Percentiles rank a stretch among this genome's conserved stretches.
Evolutionary conservation across 2,888 invertebrate genomes (phyloP).

Genomic region (Callosobruchus maculatus): DNA sequence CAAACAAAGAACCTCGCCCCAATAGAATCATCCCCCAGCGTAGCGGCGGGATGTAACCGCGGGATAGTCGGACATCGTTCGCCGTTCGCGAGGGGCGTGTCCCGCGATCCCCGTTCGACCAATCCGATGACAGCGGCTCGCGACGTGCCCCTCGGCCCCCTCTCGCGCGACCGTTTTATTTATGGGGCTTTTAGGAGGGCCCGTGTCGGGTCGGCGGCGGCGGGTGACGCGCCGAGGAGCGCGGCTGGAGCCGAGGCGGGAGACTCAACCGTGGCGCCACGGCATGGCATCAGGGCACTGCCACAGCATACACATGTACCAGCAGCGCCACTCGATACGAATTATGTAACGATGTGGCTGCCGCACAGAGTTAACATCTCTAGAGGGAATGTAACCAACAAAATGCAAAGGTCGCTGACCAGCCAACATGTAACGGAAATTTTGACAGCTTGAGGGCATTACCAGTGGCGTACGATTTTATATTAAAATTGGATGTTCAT

Average conservation of each 20-base stretch:
- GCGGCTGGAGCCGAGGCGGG: neutral
- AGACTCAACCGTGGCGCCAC: neutral
- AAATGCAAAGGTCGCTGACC: too few relatives aligned
- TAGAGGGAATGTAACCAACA: too few relatives aligned
- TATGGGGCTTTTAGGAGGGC: constrained; percentile 40
- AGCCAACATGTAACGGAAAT: too few relatives aligned
- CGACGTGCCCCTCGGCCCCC: neutral
- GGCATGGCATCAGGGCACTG: too few relatives aligned
- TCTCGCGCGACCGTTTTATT: constrained; percentile 29
- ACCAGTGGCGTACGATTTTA: too few relatives aligned
- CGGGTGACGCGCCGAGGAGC: neutral
- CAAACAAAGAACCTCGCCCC: neutral
- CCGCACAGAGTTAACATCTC: too few relatives aligned
- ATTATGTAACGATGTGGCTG: too few relatives aligned
- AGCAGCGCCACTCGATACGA: too few relatives aligned
- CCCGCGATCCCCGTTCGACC: constrained; percentile 8
- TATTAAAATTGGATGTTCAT: too few relatives aligned
- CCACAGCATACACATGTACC: too few relatives aligned
- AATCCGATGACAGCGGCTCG: constrained; percentile 7
- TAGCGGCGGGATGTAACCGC: neutral
- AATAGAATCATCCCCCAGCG: neutral
- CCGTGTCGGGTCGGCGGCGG: neutral
- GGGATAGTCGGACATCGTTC: neutral
- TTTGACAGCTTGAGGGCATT: too few relatives aligned
- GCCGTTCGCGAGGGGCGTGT: constrained; percentile 13